Evolutionary conservation across 1,140 invertebrate species (phyloP), one percentile per base, ranked within the genome.

Genomic region (Orussus abietinus): DNA sequence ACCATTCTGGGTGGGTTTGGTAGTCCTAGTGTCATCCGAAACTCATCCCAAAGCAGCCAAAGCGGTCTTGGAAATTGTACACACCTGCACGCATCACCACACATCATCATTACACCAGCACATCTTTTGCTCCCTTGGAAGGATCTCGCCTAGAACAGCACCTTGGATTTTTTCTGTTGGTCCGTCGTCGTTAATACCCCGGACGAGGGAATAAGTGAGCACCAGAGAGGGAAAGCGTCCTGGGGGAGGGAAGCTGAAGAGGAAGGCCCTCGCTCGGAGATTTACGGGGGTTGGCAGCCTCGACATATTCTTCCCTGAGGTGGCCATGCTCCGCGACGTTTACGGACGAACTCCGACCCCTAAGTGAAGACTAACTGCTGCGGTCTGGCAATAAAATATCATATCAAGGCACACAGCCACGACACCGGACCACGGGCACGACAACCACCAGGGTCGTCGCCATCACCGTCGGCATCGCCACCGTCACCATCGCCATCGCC

Each of bases 321-420:
- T 59, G 58, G 19, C 12, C 31, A 25, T 28, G 28, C 37, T 14
- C 25, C 22, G 22, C 6, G 22, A 63, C 60, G 51, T 56, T 63
- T 63, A 63, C 57, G 60, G 47, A 55, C 61, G 53, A 59, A 62
- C 57, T 63, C 57, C 60, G 49, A 57, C 60, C 61, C 52, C 52
- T 59, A 55, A 61, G 57, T 54, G 54, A 61, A 64, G 58, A 64
- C 58, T 64, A 64, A 64, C 61, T 61, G 57, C 54, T 53, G 58
- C 53, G 49, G 55, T 52, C 42, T 32, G 53, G 53, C 55, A 59
- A 61, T 64, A 64, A 64, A 64, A 61, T 55, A 58, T 51, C 51
- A 50, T 56, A 61, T 64, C 58, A 64, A 64, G 53, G 15, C 34
- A 20, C n/a, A 18, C 34, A n/a, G n/a, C n/a, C n/a, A n/a, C n/a